Base-by-base conservation (phyloP, 2,888 invertebrate species). In the Laspeyria flexula region DNA sequence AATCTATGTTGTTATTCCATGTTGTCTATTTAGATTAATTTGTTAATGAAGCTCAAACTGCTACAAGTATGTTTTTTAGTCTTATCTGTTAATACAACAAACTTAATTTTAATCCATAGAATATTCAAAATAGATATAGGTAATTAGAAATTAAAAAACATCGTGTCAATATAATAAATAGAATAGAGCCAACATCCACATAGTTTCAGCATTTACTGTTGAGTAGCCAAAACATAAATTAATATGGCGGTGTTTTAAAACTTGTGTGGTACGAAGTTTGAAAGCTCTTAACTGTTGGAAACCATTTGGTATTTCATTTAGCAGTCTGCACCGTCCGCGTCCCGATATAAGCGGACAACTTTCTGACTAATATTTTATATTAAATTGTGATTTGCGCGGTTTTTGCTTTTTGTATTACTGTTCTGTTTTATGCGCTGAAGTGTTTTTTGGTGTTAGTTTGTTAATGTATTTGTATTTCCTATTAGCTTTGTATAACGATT, bases 171-270 rank as follows among this genome's bases (percentile, higher is more conserved):
- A 21, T 21, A 3, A 21, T 21, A 3, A 21, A 21, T 21, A 21
- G 2, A 3, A 21, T 5, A 21, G 3, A 21, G 3, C 2, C 21
- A 21, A 3, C 21, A 21, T 5, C 21, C n/a, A n/a, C 16, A 21
- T 42, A 21, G 9, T 42, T 42, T 33, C 6, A 27, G 10, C 34
- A 33, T 25, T 43, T 37, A 40, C 18, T 31, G 13, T 13, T 30
- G 49, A 54, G 34, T 55, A 41, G 49, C 48, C 65, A 30, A 63
- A 66, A 60, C 43, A 21, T 52, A 55, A 63, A 60, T 56, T 50
- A 63, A 66, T 60, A 53, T 41, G 51, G 47, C 37, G 48, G 47
- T 39, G 34, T 63, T 66, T 63, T 66, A 50, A 53, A 65, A 66
- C 50, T 66, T 53, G 15, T 40, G 10, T 29, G 33, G 34, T 35